Conservation (phyloP, 2,888 invertebrate species). For the Pollenia griseotomentosa region DNA sequence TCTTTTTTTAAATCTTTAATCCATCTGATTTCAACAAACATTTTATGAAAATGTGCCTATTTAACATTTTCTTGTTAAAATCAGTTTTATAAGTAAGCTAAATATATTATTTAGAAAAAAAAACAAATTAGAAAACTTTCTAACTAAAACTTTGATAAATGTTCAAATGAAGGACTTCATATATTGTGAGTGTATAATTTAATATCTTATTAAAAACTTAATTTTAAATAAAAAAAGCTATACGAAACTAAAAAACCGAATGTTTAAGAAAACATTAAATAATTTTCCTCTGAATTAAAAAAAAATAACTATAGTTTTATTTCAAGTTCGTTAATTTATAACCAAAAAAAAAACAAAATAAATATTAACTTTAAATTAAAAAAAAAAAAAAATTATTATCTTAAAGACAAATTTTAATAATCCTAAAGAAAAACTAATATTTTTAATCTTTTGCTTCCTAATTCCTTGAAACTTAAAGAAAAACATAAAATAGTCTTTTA, state of each 20-base stretch:
- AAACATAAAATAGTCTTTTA: slow-evolving; percentile 1
- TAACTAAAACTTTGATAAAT: slow-evolving; percentile 26
- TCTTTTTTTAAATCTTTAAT: background rate
- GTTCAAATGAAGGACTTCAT: slow-evolving; percentile 35
- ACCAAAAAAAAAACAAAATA: slow-evolving; percentile 41
- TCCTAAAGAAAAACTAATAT: slow-evolving; percentile 6
- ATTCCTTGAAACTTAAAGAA: slow-evolving; percentile 58
- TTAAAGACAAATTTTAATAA: background rate
- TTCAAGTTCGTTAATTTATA: slow-evolving; percentile 22
- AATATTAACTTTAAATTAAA: slow-evolving; percentile 14
- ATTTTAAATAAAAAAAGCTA: slow-evolving; percentile 1
- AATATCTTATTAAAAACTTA: background rate
- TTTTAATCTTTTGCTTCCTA: slow-evolving; percentile 63
- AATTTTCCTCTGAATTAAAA: slow-evolving; percentile 15
- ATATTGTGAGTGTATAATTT: slow-evolving; percentile 36
- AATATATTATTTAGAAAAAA: slow-evolving; percentile 61
- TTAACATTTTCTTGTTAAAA: slow-evolving; percentile 73
- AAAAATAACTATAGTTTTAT: slow-evolving; percentile 21
- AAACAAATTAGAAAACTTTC: slow-evolving; percentile 4
- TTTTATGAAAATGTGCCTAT: slow-evolving; percentile 70
- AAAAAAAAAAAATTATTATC: slow-evolving; percentile 10
- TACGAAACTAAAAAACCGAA: slow-evolving; percentile 20
- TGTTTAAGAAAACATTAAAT: background rate
- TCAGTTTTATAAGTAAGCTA: no score
- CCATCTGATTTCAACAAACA: background rate